Base-by-base conservation (phyloP, 2,113 vertebrate species). In the Epinephelus fuscoguttatus region DNA sequence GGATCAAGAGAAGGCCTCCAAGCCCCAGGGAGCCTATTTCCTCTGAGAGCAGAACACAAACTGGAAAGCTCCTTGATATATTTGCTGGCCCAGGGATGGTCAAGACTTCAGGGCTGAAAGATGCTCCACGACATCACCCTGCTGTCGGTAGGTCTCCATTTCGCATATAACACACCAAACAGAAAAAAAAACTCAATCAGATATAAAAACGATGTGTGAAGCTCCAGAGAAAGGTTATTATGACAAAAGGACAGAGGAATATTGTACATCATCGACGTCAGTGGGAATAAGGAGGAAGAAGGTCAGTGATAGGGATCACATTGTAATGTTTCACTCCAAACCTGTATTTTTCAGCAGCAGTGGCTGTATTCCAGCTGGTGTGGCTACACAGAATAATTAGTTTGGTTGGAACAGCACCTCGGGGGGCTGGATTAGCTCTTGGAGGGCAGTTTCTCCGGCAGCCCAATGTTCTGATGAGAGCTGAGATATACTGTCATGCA, bases 321-420 rank as follows among this genome's bases (percentile, higher is more conserved):
- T 84, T 73, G 76, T 76, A 78, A 78, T 52, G 74, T 73, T 80
- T 81, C 80, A 69, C 50, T 85, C 78, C 71, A 71, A 61, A 87
- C 83, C 76, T 86, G 78, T 75, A 56, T 83, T 83, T 88, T 89
- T 49, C 73, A 87, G 80, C 70, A 84, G 71, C 88, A 49, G 77
- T 80, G 90, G 91, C 87, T 89, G 74, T 75, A 70, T 78, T 91
- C 89, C 91, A 92, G 91, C 87, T 90, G 89, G 64, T 87, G 70
- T 81, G 88, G 86, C 84, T 75, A 86, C 82, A 86, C 90, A 82
- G 85, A 91, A 90, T 95, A 93, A 95, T 95, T 93, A 92, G 92
- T 92, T 91, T 90, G 91, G 83, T 89, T 84, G 91, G 88, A 91
- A 82, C 89, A 66, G 85, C 82, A 89, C 84, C 90, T 92, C 84